Percentiles rank a stretch among this genome's conserved stretches.
Conservation (phyloP, 2,797 vertebrate genomes). For the Rhabdomys pumilio region DNA sequence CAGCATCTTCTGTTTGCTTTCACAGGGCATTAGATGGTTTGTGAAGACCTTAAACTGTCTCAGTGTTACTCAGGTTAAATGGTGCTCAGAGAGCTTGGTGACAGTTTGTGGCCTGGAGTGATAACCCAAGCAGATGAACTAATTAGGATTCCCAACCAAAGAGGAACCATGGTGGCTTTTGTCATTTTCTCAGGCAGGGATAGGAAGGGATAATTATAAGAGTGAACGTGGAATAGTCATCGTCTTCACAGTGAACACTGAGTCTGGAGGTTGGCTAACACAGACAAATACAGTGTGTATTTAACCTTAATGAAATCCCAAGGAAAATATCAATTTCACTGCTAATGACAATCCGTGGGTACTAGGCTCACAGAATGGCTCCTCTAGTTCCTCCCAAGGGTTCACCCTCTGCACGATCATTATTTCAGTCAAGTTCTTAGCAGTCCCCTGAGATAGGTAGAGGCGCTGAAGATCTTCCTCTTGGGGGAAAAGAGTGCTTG, state of each 20-base stretch:
- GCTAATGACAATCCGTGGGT: slow-evolving; percentile 57
- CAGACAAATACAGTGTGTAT: neutral
- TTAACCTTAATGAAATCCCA: slow-evolving; percentile 81
- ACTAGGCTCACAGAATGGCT: neutral
- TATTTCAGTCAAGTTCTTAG: slow-evolving; percentile 69
- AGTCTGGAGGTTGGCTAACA: neutral
- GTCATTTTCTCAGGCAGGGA: neutral
- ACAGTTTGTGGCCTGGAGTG: neutral
- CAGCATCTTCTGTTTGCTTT: neutral
- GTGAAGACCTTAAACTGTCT: neutral
- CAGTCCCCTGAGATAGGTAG: slow-evolving; percentile 70
- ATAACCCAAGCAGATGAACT: neutral
- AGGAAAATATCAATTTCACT: slow-evolving; percentile 51
- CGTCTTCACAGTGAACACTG: neutral
- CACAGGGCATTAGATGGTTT: neutral
- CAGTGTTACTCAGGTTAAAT: neutral
- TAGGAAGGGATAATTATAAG: neutral
- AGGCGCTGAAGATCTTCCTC: slow-evolving; percentile 21
- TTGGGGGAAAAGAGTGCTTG: slow-evolving; percentile 41
- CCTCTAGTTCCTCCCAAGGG: slow-evolving; percentile 14
- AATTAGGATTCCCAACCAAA: neutral
- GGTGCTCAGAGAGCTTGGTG: neutral
- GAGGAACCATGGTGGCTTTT: neutral
- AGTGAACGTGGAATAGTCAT: neutral
- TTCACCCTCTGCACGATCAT: slow-evolving; percentile 48